Evolutionary conservation across 1,140 invertebrate genomes (phyloP).

Genomic region (Lerema accius): DNA sequence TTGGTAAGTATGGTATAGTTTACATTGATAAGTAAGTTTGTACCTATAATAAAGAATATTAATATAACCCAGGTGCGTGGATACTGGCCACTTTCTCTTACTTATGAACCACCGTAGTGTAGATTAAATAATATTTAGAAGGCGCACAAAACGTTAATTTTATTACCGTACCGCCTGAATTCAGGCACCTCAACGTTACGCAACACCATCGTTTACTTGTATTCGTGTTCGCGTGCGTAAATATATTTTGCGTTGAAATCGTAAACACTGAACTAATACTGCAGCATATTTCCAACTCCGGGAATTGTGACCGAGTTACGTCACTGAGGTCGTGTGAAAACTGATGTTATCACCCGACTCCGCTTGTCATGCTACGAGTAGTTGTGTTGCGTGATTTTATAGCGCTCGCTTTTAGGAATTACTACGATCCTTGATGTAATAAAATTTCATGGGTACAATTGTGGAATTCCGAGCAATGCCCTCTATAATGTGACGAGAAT

Average conservation of each 20-base stretch:
- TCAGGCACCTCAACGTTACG: too few relatives aligned
- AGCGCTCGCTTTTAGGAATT: slow-evolving; percentile 18
- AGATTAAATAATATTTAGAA: too few relatives aligned
- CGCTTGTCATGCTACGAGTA: slow-evolving; percentile 34
- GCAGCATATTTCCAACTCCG: slow-evolving; percentile 32
- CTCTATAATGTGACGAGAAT: slow-evolving; percentile 15
- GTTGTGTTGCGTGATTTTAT: slow-evolving; percentile 33
- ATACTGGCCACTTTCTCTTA: too few relatives aligned
- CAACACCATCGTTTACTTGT: too few relatives aligned
- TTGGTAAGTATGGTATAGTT: too few relatives aligned
- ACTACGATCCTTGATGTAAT: slow-evolving; percentile 19
- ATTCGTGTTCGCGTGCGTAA: slow-evolving; percentile 8
- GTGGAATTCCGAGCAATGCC: slow-evolving; percentile 25
- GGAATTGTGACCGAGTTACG: slow-evolving; percentile 30
- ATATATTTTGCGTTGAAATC: slow-evolving; percentile 40
- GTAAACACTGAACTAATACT: slow-evolving; percentile 37
- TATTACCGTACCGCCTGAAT: too few relatives aligned
- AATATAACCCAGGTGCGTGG: too few relatives aligned
- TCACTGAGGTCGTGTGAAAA: slow-evolving; percentile 39
- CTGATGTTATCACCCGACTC: slow-evolving; percentile 27
- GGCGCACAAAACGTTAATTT: too few relatives aligned
- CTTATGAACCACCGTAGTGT: too few relatives aligned
- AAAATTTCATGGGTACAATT: slow-evolving; percentile 25
- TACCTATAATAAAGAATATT: too few relatives aligned
- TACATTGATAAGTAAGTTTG: too few relatives aligned